These are phyloP conservation scores for Erebia aethiops DNA, from an alignment of 2,888 invertebrate genomes.

Conservation along the genomic window DNA sequence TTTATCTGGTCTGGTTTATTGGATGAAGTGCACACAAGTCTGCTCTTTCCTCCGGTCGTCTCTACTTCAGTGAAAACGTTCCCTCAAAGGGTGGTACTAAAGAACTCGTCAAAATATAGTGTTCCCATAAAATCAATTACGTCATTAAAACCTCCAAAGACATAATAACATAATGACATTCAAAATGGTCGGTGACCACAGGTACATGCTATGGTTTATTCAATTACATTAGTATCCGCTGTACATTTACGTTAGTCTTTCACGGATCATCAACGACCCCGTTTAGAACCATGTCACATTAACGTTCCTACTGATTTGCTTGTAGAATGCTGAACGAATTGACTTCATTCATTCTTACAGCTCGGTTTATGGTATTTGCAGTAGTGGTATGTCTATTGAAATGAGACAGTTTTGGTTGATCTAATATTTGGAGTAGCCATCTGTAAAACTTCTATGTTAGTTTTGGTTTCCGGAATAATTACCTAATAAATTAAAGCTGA, in stretches of 20 bases:
- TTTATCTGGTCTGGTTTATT: no score
- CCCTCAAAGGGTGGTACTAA: background rate
- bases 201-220: constrained; percentile 66
- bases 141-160: constrained; percentile 19
- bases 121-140: background rate
- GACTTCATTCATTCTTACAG: background rate
- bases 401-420: background rate
- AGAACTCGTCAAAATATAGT: background rate
- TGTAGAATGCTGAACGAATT: constrained; percentile 22
- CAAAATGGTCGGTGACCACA: constrained; percentile 48
- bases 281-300: constrained; percentile 14
- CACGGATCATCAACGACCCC: constrained; percentile 33
- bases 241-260: constrained; percentile 26
- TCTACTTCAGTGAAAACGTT: background rate
- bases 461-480: background rate
- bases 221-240: constrained; percentile 49
- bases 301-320: constrained; percentile 7
- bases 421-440: background rate
- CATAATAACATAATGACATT: constrained; percentile 4
- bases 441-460: background rate
- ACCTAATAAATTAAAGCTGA: no score
- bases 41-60: no score
- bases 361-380: constrained; percentile 1
- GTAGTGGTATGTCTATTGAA: background rate
- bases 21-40: no score